Percentiles rank a stretch among this genome's conserved stretches.
Evolutionary conservation across 1,140 invertebrate species (phyloP).

Genomic region (Zaprionus capensis): DNA sequence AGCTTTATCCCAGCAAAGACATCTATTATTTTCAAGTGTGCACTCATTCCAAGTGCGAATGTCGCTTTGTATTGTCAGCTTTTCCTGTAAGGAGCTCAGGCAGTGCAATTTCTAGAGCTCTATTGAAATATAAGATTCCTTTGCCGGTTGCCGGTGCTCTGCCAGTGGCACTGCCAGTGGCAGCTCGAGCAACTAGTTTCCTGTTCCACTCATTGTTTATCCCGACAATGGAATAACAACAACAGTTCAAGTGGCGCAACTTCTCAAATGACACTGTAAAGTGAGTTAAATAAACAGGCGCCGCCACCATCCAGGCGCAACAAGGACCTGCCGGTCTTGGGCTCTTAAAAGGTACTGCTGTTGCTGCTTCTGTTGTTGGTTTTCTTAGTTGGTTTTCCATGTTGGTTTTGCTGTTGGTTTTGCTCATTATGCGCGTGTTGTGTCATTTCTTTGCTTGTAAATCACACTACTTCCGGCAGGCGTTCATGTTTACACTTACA

Average conservation of each 20-base stretch:
- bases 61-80: not conserved
- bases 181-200: conserved; percentile 35
- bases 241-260: conserved; percentile 43
- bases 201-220: conserved; percentile 14
- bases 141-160: not conserved
- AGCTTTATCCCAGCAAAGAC: conserved; percentile 1
- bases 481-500: conserved; percentile 42
- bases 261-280: conserved; percentile 40
- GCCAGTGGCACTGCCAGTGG: not conserved
- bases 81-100: not conserved
- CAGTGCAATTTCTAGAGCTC: not conserved
- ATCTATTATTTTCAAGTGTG: conserved; percentile 7
- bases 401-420: conserved; percentile 25
- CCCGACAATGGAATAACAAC: conserved; percentile 30
- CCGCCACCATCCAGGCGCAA: not conserved
- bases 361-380: not conserved
- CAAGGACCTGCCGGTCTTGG: not conserved
- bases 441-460: conserved; percentile 59
- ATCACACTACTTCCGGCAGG: conserved; percentile 74
- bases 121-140: conserved; percentile 18
- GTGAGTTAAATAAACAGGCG: conserved; percentile 40
- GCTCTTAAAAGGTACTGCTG: not conserved
- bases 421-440: conserved; percentile 63
- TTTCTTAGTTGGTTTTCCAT: conserved; percentile 14
- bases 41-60: not conserved